Base-by-base conservation (phyloP, 2,888 invertebrate genomes). In the Cremastinae sp. region DNA sequence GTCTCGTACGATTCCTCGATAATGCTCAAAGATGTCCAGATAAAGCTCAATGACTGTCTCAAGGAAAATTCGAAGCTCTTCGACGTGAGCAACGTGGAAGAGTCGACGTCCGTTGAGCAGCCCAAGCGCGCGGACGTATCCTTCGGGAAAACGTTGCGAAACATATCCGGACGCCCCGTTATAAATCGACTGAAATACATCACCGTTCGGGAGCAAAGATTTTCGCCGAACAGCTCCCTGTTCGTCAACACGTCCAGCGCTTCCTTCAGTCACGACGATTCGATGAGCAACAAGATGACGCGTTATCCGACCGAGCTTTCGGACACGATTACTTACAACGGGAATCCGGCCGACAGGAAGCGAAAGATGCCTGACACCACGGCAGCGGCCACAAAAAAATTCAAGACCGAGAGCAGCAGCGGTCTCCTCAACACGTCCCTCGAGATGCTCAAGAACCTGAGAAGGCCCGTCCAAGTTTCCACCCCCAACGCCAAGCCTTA, bases 181-280 rank as follows among this genome's bases (percentile, higher is more conserved):
- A 75, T 89, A 2, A 82, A 82, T 73, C 84, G 88, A 45, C 78
- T 87, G 80, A 82, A 85, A 20, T 82, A 87, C 28, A 82, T 86
- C 2, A 86, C 87, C 10, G 34, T 86, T 1, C 80, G 85, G 0
- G 87, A 89, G 9, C 80, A 81, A 12, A 83, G 86, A 74, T 73
- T 83, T n/a, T 88, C 89, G 0, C 87, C 89, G 1, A 88, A 88
- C 51, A 87, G 84, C 45, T 89, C 89, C 1, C 77, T 89, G 8
- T 90, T 85, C 71, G 89, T 89, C 0, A 90, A 90, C 51, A 87
- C 86, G 0, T 89, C 89, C 0, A 73, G 69, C 3, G 72, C 78
- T 49, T 87, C 89, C 0, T 7, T 84, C 14, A 70, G 81, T 0
- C 80, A 78, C 2, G 86, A 86, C 2, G 84, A 83, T 4, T 28